Evolutionary conservation across 2,888 invertebrate species (phyloP), one percentile per base, ranked within the genome.

Genomic region (Tiliacea citrago): DNA sequence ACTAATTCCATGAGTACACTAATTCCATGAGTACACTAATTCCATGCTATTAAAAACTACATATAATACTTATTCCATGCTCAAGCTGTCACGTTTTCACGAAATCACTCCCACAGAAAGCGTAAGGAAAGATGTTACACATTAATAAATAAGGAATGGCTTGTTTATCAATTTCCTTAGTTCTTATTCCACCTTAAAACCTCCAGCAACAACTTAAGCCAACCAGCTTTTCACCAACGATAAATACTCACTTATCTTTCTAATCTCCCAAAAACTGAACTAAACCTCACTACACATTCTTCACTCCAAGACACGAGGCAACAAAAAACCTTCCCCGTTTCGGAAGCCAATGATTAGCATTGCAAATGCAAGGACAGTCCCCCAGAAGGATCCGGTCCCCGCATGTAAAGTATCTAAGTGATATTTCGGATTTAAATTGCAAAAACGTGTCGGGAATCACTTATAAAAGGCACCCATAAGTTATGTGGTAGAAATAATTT

Each of bases 391-490:
- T 53, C 83, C 87, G 75, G 85, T 66, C 79, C 75, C 83, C 81
- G 84, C 87, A 90, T 90, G 87, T 86, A 90, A 91, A 90, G 89
- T 90, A 88, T 74, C 84, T 84, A 86, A 88, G 88, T 88, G 88
- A 91, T 90, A 90, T 91, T 90, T 90, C 85, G 89, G 86, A 91
- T 93, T 92, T 92, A 91, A 92, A 92, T 92, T 92, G 91, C 91
- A 91, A 90, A 92, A 89, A 87, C 86, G 83, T 87, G 87, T 85
- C 77, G 71, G 51, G 88, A 87, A 87, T 87, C 85, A 86, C 83
- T 86, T 84, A 85, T 72, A 82, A 77, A 75, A 73, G 82, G 79
- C 63, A 58, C 69, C 77, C 79, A 75, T 76, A 81, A 81, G 83
- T 83, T 83, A 77, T 83, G 60, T 65, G 45, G 62, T 49, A 24